phyloP scores from a whole-genome alignment of 2,113 vertebrate genomes.

The Ptilonorhynchus violaceus region DNA sequence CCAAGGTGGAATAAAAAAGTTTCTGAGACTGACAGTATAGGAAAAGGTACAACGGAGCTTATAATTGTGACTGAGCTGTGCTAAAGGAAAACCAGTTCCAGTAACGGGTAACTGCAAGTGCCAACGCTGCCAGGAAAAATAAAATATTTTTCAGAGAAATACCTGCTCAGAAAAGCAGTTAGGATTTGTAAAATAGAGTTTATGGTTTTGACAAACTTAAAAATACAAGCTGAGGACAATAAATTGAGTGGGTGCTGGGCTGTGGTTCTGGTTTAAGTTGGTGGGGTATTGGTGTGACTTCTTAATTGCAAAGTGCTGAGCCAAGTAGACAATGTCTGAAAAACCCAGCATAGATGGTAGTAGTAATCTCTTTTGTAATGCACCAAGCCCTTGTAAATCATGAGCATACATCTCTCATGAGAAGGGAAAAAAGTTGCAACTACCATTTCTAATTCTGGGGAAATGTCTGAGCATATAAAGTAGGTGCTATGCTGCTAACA shows the following conservation, averaged over 20 bases:
- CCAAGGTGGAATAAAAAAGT: slow-evolving; percentile 50
- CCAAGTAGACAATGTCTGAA: background rate
- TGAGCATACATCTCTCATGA: background rate
- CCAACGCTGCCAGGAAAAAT: background rate
- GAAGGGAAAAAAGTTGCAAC: background rate
- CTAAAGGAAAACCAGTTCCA: background rate
- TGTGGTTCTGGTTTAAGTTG: background rate
- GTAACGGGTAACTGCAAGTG: background rate
- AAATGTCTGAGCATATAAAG: background rate
- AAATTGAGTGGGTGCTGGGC: background rate
- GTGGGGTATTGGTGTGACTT: background rate
- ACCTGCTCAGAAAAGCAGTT: background rate
- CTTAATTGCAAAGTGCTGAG: background rate
- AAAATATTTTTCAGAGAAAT: background rate
- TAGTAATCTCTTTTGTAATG: background rate
- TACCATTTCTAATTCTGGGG: background rate
- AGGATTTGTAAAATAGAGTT: background rate
- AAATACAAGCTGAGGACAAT: background rate
- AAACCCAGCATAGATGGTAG: background rate
- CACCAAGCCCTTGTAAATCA: background rate
- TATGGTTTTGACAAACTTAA: background rate
- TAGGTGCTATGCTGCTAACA: background rate
- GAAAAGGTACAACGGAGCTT: slow-evolving; percentile 2
- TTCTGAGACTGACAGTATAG: background rate
- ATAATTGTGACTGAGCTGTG: slow-evolving; percentile 1